Conservation (phyloP, 1,140 invertebrate genomes). For the Mizuhopecten yessoensis region DNA sequence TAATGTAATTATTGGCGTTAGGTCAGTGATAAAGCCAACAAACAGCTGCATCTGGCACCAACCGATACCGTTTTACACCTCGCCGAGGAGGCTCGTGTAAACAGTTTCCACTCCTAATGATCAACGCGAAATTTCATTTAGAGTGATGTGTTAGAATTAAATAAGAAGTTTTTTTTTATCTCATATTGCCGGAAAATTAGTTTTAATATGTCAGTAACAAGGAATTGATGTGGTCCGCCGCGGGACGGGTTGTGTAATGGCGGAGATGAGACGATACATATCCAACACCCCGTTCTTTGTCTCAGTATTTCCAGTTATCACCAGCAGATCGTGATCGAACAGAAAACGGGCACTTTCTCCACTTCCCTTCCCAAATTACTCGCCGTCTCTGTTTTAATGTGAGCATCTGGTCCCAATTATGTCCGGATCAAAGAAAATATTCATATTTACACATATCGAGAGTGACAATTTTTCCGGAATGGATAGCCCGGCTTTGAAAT, state of each 20-base stretch:
- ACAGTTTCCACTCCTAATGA: neutral
- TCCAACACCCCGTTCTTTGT: neutral
- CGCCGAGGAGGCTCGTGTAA: neutral
- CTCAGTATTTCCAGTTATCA: neutral
- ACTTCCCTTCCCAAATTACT: slow-evolving; percentile 38
- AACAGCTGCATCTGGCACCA: slow-evolving; percentile 24
- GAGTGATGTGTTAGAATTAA: slow-evolving; percentile 55
- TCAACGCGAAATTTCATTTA: slow-evolving; percentile 51
- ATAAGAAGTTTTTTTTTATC: slow-evolving; percentile 54
- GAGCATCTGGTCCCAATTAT: slow-evolving; percentile 37
- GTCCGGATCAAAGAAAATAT: slow-evolving; percentile 27
- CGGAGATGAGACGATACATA: neutral
- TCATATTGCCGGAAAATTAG: slow-evolving; percentile 46
- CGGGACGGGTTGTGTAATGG: slow-evolving; percentile 41
- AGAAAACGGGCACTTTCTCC: slow-evolving; percentile 37
- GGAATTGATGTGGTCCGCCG: slow-evolving; percentile 46
- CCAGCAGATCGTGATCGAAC: slow-evolving; percentile 29
- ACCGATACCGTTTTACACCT: neutral
- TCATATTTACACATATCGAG: slow-evolving; percentile 39
- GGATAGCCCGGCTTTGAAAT: slow-evolving; percentile 18
- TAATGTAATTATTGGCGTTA: slow-evolving; percentile 35
- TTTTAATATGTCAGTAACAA: slow-evolving; percentile 49
- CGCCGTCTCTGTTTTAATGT: slow-evolving; percentile 31
- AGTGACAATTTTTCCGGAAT: slow-evolving; percentile 38
- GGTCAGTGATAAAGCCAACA: slow-evolving; percentile 20